Conservation (phyloP, 2,113 vertebrate species). For the Gavialis gangeticus region DNA sequence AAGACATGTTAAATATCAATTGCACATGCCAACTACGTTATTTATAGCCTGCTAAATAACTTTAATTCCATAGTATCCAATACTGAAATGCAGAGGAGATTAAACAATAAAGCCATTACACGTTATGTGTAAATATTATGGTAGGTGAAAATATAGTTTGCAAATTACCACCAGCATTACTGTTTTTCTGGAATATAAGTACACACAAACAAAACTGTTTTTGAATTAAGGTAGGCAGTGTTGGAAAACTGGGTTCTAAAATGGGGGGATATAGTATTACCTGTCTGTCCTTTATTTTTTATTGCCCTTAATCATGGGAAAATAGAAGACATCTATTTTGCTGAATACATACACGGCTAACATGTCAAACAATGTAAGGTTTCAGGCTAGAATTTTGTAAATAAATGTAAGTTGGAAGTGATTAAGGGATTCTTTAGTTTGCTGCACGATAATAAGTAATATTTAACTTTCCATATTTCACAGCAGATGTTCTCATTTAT, state of each 20-base stretch:
- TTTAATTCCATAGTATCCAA: slow-evolving; percentile 77
- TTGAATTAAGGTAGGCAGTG: background rate
- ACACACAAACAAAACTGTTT: slow-evolving; percentile 10
- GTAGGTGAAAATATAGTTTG: slow-evolving; percentile 71
- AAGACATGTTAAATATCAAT: slow-evolving; percentile 80
- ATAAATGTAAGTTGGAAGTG: slow-evolving; percentile 59
- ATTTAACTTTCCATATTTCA: slow-evolving; percentile 66
- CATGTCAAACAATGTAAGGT: slow-evolving; percentile 50
- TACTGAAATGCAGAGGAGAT: slow-evolving; percentile 75
- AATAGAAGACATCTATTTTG: background rate
- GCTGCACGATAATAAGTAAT: slow-evolving; percentile 25
- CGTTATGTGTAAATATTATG: slow-evolving; percentile 76
- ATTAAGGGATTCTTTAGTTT: slow-evolving; percentile 54
- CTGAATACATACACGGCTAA: background rate
- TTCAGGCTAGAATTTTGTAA: slow-evolving; percentile 52
- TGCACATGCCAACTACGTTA: slow-evolving; percentile 75
- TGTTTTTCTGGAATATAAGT: slow-evolving; percentile 55
- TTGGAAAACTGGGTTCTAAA: slow-evolving; percentile 35
- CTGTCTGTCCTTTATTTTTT: slow-evolving; percentile 1
- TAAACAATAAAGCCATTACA: slow-evolving; percentile 78
- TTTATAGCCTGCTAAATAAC: slow-evolving; percentile 81
- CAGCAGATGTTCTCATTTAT: slow-evolving; percentile 75
- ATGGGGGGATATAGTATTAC: background rate
- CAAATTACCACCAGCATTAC: slow-evolving; percentile 64
- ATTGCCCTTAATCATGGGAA: slow-evolving; percentile 32